Conservation (phyloP, 2,113 vertebrate genomes). For the Nannobrachium achirus region DNA sequence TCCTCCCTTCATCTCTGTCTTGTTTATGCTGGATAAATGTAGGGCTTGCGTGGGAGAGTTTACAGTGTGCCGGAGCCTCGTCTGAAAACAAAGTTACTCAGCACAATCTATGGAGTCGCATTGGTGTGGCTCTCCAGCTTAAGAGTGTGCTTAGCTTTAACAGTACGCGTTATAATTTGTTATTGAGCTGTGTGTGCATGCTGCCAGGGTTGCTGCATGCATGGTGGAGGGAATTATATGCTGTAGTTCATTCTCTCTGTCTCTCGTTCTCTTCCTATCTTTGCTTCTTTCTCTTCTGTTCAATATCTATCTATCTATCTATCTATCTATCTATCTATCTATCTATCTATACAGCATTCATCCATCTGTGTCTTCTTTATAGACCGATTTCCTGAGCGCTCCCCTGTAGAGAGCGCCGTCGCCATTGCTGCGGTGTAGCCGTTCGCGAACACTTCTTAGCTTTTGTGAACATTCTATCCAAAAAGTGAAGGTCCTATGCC, state of each 20-base stretch:
- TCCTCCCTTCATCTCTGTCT: slow-evolving; percentile 38
- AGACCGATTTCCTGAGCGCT: too few species aligned
- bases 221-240: background rate
- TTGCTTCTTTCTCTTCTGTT: background rate
- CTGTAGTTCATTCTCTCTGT: background rate
- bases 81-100: slow-evolving; percentile 72
- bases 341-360: background rate
- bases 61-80: slow-evolving; percentile 61
- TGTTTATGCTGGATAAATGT: slow-evolving; percentile 57
- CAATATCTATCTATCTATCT: too few species aligned
- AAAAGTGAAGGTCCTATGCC: too few species aligned
- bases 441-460: too few species aligned
- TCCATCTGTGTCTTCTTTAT: background rate
- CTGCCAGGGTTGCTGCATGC: too few species aligned
- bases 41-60: slow-evolving; percentile 54
- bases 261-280: background rate
- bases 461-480: too few species aligned
- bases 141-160: slow-evolving; percentile 34
- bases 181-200: background rate
- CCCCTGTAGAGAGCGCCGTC: too few species aligned
- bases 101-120: slow-evolving; percentile 63
- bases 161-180: slow-evolving; percentile 37
- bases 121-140: slow-evolving; percentile 23
- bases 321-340: background rate
- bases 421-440: too few species aligned